Evolutionary conservation across 35 echinoderm and acorn worm species (phyloP), one percentile per base, ranked within the genome.

Genomic region (Chiridota heheva): DNA sequence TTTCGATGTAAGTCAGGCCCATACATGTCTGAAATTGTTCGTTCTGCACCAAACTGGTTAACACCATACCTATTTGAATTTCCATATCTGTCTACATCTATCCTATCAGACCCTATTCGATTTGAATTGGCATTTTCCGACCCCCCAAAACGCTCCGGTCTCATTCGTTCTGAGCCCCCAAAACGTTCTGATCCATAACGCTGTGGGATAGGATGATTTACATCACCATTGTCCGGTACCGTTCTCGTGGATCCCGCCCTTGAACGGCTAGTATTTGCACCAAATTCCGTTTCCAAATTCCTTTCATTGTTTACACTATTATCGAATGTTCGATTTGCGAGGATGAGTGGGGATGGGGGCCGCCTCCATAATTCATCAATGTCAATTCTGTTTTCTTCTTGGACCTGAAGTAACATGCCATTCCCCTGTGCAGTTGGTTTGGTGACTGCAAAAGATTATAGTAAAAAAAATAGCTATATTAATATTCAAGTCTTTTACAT

Each of bases 321-420:
- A 26, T 78, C 75, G 42, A 78, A 78, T 18, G 75, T 60, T 57
- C 75, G 58, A 37, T 78, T 78, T 31, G 75, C 49, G 2, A 78
- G 75, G 40, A 78, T 78, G 51, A 78, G 53, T 8, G 84, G 84
- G 16, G 84, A 74, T 0, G 84, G 84, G 5, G 86, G 86, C 30
- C 77, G 70, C 8, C 69, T 79, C 86, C 86, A 89, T 16, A 89
- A 70, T 65, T 89, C 86, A 60, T 82, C 44, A 40, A 82, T 63
- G 30, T 82, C 86, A 27, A 82, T 69, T 44, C 86, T 62, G 63
- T 89, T 89, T 28, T 89, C 86, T 47, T 89, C 76, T 40, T 69
- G 77, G 8, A 89, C 86, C 15, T 65, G 58, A 51, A 82, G 34
- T 8, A 89, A 67, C 2, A 89, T 48, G 46, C 75, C 77, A 53